Percentiles rank a stretch among this genome's conserved stretches.
phyloP scores from a whole-genome alignment of 2,797 vertebrate species.

The Platyrinchus mystaceus region DNA sequence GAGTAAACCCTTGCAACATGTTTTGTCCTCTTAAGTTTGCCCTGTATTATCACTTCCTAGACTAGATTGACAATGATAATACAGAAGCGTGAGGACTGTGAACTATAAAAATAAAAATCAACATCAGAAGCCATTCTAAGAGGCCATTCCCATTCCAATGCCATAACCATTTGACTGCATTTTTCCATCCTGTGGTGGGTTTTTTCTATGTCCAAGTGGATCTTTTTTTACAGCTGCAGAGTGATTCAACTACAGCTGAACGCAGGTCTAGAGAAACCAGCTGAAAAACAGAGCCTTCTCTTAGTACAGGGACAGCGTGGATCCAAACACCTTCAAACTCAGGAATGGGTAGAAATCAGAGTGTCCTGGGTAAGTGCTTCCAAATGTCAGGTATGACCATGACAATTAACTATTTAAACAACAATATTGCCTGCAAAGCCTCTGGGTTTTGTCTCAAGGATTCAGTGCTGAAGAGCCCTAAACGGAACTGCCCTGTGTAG shows the following conservation, averaged over 20 bases:
- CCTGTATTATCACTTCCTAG: neutral
- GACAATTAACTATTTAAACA: neutral
- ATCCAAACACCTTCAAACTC: neutral
- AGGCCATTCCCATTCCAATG: neutral
- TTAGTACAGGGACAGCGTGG: neutral
- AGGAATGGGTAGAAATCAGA: neutral
- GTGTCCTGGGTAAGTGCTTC: neutral
- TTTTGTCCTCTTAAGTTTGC: neutral
- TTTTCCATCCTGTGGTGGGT: neutral
- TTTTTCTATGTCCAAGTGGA: neutral
- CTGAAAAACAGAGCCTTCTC: neutral
- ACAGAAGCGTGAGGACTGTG: neutral
- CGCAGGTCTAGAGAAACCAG: neutral
- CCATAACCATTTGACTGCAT: neutral
- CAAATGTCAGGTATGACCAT: neutral
- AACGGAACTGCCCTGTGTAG: neutral
- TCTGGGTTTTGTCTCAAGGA: neutral
- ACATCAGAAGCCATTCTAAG: neutral
- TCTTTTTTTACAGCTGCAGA: neutral
- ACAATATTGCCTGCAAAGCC: neutral
- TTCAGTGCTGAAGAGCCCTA: neutral
- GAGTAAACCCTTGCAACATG: neutral
- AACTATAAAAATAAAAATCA: neutral
- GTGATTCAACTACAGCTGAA: neutral
- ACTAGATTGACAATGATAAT: neutral